These are phyloP conservation scores for Ceratoteleas bidentatus DNA, from an alignment of 1,140 invertebrate genomes.

Conservation along the genomic window DNA sequence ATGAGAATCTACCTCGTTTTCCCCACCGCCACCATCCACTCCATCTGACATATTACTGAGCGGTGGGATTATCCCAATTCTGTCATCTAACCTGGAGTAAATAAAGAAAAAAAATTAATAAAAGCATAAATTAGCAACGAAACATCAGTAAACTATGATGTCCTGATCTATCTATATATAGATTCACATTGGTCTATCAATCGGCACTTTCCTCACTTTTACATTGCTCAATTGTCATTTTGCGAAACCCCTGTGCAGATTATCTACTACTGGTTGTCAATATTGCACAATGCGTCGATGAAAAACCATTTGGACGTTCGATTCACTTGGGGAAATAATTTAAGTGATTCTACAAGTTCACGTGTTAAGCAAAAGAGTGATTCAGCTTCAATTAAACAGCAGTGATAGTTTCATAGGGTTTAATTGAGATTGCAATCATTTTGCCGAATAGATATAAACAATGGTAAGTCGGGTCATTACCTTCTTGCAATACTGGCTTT, in stretches of 20 bases:
- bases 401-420: no score
- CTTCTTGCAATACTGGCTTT: neutral
- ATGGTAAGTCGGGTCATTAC: neutral
- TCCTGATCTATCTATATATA: no score
- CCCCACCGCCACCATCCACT: conserved; percentile 78
- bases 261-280: neutral
- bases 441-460: neutral
- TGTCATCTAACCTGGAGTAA: conserved; percentile 70
- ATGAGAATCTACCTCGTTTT: conserved; percentile 81
- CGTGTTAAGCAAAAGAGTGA: no score
- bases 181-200: no score
- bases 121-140: neutral
- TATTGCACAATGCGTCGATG: no score
- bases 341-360: no score
- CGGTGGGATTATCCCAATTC: conserved; percentile 72
- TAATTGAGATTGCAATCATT: neutral
- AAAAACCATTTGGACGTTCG: no score
- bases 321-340: no score
- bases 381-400: no score
- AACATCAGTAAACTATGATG: neutral
- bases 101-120: neutral
- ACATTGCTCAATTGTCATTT: no score
- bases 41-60: conserved; percentile 80
- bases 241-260: no score
- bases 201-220: no score